Evolutionary conservation across 2,797 vertebrate genomes (phyloP), one percentile per base, ranked within the genome.

Genomic region (Scleropages formosus): DNA sequence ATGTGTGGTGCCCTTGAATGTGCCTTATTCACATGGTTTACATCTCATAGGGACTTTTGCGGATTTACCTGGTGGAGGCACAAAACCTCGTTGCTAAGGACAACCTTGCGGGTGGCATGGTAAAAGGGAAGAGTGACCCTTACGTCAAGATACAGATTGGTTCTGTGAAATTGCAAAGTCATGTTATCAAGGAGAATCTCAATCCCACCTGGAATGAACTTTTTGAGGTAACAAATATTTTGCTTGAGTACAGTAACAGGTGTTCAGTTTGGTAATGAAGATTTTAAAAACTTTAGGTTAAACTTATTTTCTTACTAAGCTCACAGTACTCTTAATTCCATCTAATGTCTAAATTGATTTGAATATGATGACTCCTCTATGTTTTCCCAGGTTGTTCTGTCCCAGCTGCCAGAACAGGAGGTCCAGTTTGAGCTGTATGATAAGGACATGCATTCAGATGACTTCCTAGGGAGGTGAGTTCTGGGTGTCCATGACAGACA

Each of bases 181-280:
- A 88, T 58, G 96, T 96, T 2, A 87, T 99, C 82, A 94, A 95
- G 80, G 88, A 93, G 82, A 94, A 95, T 72, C 93, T 99, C 64
- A 96, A 95, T 85, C 97, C 97, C 56, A 85, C 87, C 47, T 99
- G 97, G 97, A 95, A 98, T 0, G 97, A 99, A 88, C 93, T 96
- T 70, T 98, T 95, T 84, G 97, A 99, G 96, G 97, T 98, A 82
- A n/a, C 53, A 18, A 26, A 15, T 6, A 44, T 68, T 26, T 20
- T 24, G 0, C n/a, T n/a, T n/a, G n/a, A n/a, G n/a, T n/a, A n/a
- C 39, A 39, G 31, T 39, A 39, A 39, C 2, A 39, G 31, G 2
- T 39, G 31, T 6, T 2, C 2, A 39, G 31, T 39, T 39, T 39
- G 39, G 39, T 39, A n/a, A n/a, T n/a, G n/a, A n/a, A n/a, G n/a